phyloP scores from a whole-genome alignment of 2,797 vertebrate genomes.

The Microcaecilia unicolor region DNA sequence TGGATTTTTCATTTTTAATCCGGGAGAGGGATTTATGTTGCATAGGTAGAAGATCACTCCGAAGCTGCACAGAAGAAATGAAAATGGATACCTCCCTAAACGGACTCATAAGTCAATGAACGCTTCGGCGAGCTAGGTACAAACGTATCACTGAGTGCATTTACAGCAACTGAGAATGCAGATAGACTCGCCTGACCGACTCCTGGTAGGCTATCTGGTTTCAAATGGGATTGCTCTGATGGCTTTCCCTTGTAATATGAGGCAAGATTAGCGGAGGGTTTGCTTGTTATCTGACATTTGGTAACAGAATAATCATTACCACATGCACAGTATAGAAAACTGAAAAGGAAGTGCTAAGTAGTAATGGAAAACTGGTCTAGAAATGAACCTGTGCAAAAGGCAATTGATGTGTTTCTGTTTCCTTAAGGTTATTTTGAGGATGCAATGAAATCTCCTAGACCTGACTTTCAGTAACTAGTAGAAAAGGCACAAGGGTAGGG shows the following conservation, averaged over 20 bases:
- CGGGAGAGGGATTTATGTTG: not conserved
- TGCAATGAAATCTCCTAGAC: too few relatives aligned
- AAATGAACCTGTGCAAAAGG: too few relatives aligned
- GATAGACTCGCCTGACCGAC: too few relatives aligned
- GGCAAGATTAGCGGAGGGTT: not conserved
- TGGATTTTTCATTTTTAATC: too few relatives aligned
- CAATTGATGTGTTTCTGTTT: too few relatives aligned
- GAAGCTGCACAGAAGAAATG: not conserved
- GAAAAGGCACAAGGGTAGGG: too few relatives aligned
- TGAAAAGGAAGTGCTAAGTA: too few relatives aligned
- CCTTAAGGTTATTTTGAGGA: too few relatives aligned
- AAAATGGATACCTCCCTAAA: not conserved
- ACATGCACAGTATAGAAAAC: not conserved
- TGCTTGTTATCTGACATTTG: not conserved
- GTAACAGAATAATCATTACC: not conserved
- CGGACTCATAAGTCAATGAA: not conserved
- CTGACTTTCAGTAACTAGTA: too few relatives aligned
- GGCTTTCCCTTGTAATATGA: not conserved
- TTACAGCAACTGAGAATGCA: not conserved
- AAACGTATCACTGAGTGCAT: not conserved
- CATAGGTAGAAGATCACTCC: rapidly evolving
- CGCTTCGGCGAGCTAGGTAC: not conserved
- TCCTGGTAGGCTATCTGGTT: not conserved
- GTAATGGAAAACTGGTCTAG: too few relatives aligned
- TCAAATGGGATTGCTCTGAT: not conserved